Base-by-base conservation (phyloP, 2,888 invertebrate species). In the Eupeodes latifasciatus region DNA sequence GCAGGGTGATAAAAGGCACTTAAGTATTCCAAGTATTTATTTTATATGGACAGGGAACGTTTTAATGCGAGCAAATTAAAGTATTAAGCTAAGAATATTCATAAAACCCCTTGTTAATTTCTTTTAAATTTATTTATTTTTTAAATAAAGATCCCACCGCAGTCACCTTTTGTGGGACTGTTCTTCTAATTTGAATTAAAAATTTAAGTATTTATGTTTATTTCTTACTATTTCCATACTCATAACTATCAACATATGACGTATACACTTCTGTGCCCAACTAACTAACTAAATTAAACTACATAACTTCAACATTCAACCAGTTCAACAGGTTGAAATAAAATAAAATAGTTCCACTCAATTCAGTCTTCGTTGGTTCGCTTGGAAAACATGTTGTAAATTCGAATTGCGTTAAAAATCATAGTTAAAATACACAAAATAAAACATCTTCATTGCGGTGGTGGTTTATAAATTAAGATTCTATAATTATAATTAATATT, bases 311-410 rank as follows among this genome's bases (percentile, higher is more conserved):
- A n/a, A 44, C 44, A 71, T 36, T 71, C 71, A 71, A 71, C 55
- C 53, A 55, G 71, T 55, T 55, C 71, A 71, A 71, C 71, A 71
- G 71, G 71, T 71, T 71, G 71, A 71, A 71, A 49, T 27, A 44
- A 55, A 55, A 71, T 19, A 55, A 71, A 40, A 71, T 69, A 69
- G 69, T 71, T 55, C 40, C 55, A 55, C 71, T 55, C 4, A 27
- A 55, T 44, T 71, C 71, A 71, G 71, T 71, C 19, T 12, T 55
- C 49, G 55, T 71, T 19, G 55, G 44, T 55, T 71, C 55, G 71
- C 44, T 71, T 55, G 44, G 71, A 71, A 71, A 55, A 71, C 55
- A 71, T 71, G 71, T 55, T 71, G 71, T 71, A 44, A 71, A 40
- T 71, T 34, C 53, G 40, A 55, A 16, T 40, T 19, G 71, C 19